These are phyloP conservation scores for Neodiprion lecontei DNA, from an alignment of 1,140 invertebrate species.

Conservation along the genomic window DNA sequence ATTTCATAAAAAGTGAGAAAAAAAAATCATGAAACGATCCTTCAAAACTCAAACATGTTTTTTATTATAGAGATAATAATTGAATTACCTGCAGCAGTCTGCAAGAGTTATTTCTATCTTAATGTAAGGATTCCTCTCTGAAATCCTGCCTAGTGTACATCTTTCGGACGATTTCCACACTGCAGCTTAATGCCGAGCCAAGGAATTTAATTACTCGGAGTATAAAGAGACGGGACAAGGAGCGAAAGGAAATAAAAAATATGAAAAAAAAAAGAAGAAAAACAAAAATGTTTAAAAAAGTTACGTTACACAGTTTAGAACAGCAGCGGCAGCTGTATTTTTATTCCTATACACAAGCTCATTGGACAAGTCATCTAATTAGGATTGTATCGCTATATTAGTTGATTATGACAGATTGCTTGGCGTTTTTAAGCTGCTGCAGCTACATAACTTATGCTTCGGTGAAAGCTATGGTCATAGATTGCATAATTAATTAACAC, in stretches of 20 bases:
- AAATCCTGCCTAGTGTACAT: no score
- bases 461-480: constrained; percentile 2
- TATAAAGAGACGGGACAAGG: not conserved
- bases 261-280: no score
- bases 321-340: not conserved
- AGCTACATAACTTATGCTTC: not conserved
- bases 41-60: not conserved
- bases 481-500: constrained; percentile 13
- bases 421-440: not conserved
- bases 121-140: no score
- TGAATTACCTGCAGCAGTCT: no score
- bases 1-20: not conserved
- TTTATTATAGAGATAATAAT: no score
- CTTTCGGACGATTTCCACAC: not conserved
- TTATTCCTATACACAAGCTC: not conserved
- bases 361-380: constrained; percentile 24
- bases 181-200: not conserved
- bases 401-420: constrained; percentile 29
- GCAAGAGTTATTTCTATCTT: no score
- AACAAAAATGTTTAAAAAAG: no score
- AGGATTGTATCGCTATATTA: constrained; percentile 31
- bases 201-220: not conserved
- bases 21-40: not conserved
- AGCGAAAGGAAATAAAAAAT: not conserved
- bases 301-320: not conserved